Base-by-base conservation (phyloP, 2,888 invertebrate genomes). In the Adineta ricciae region DNA sequence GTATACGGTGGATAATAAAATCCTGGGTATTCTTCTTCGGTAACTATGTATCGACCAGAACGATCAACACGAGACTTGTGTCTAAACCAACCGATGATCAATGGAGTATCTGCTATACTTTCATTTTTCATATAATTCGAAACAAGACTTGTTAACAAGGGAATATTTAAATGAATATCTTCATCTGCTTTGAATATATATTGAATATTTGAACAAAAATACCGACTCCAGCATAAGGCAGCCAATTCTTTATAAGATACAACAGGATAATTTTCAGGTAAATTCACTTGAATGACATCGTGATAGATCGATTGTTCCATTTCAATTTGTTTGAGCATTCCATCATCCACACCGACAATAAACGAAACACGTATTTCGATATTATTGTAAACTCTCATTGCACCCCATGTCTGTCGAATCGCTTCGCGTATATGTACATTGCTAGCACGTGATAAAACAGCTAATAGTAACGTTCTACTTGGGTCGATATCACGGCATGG, bases 81-180 rank as follows among this genome's bases (percentile, higher is more conserved):
- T 78, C 78, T 38, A n/a, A 78, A 78, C 78, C 78, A 78, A n/a
- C 78, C 78, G n/a, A 19, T 41, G 14, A 78, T 78, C 0, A 41
- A 8, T 38, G 78, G 78, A 3, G 24, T 78, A 3, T 78, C 1
- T 38, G 78, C 19, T 41, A 78, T 4, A 11, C 41, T 14, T 41
- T 41, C 78, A 78, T 78, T 78, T 78, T 41, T n/a, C 9, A 41
- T n/a, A 41, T 24, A 78, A 24, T 24, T n/a, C 1, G 21, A 0
- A 78, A 78, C n/a, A 78, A 41, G 16, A 11, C 41, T 41, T 3
- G 78, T n/a, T 78, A 78, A 78, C 11, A 78, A 41, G 24, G 78
- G 78, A 24, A 41, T 78, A 41, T 78, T 78, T 41, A 78, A 78
- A 78, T 78, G 78, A 78, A 78, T 78, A 78, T 78, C 78, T 78